Evolutionary conservation across 2,113 vertebrate genomes (phyloP).

Genomic region (Sigmodon hispidus): DNA sequence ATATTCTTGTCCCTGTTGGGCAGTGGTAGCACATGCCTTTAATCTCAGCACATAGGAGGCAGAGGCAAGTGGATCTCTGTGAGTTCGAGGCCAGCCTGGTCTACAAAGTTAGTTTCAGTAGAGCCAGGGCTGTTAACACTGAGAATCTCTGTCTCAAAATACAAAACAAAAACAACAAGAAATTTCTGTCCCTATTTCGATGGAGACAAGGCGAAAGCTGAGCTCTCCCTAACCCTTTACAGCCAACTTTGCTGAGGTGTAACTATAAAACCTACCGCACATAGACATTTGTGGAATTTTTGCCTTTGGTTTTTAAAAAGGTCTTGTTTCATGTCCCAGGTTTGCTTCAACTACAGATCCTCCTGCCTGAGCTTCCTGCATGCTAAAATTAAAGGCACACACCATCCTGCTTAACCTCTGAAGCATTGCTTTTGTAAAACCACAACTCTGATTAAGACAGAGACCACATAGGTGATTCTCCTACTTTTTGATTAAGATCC

Average conservation of each 20-base stretch:
- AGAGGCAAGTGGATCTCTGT: not conserved
- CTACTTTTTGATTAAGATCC: not conserved
- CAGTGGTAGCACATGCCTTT: not conserved
- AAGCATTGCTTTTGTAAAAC: not conserved
- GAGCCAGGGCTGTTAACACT: not conserved
- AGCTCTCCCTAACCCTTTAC: slow-evolving; percentile 29
- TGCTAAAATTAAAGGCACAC: not conserved
- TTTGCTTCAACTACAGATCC: not conserved
- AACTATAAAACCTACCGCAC: not conserved
- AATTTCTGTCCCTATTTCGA: slow-evolving; percentile 31
- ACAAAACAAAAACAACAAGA: not conserved
- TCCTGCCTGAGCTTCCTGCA: not conserved
- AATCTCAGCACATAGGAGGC: not conserved
- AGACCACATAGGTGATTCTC: not conserved
- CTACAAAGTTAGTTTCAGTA: not conserved
- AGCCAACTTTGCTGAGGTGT: not conserved
- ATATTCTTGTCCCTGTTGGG: not conserved
- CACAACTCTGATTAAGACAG: not conserved
- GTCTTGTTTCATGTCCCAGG: not conserved
- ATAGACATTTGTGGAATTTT: not conserved
- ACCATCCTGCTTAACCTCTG: not conserved
- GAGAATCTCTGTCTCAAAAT: not conserved
- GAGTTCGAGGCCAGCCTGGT: not conserved
- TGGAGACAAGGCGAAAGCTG: slow-evolving; percentile 15
- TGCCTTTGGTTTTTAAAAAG: not conserved